phyloP scores from a whole-genome alignment of 1,140 invertebrate genomes.

The Maconellicoccus hirsutus region DNA sequence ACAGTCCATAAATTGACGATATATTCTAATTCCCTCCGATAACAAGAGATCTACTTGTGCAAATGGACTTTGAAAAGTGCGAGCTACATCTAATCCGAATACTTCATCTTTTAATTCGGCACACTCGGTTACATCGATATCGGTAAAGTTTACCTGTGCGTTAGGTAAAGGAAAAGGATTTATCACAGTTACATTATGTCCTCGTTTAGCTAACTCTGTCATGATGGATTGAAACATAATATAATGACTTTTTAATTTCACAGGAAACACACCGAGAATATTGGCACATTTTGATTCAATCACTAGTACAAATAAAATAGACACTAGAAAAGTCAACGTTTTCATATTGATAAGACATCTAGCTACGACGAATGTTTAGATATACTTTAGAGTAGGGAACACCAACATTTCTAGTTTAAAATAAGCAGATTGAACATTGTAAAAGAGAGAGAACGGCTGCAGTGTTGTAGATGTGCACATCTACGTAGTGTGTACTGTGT shows the following conservation, averaged over 20 bases:
- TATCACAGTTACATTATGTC: not conserved
- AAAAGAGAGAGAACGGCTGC: no score
- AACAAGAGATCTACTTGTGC: not conserved
- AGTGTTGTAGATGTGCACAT: no score
- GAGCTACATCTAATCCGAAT: not conserved
- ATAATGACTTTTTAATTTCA: not conserved
- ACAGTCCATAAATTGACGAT: no score
- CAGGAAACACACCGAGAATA: not conserved
- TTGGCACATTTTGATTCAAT: not conserved
- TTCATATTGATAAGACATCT: not conserved
- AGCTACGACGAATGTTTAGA: no score
- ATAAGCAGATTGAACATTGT: no score
- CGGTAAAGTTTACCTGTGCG: slow-evolving; percentile 37
- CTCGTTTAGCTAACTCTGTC: not conserved
- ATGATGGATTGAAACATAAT: not conserved
- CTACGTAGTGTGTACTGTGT: no score
- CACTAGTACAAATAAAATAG: not conserved
- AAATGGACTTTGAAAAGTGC: no score
- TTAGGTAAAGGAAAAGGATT: slow-evolving; percentile 30
- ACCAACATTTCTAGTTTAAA: no score
- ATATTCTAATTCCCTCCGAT: no score
- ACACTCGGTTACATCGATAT: slow-evolving; percentile 34
- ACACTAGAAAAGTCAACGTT: not conserved
- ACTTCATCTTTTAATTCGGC: not conserved
- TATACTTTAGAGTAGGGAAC: no score